Evolutionary conservation across 2,888 invertebrate species (phyloP).

Genomic region (Mythimna lalbum): DNA sequence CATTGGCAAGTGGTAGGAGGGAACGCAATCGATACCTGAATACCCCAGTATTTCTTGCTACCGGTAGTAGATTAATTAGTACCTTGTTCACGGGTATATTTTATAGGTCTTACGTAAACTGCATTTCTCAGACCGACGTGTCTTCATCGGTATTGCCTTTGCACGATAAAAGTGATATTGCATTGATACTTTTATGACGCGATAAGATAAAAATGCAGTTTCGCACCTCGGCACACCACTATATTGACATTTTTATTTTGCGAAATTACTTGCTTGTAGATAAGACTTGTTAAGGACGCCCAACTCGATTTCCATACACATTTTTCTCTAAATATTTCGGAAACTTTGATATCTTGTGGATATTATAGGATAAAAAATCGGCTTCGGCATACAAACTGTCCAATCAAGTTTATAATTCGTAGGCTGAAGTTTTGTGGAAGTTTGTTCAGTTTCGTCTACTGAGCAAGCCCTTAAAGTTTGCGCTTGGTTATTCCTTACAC

Average conservation of each 20-base stretch:
- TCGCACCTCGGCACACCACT: constrained; percentile 44
- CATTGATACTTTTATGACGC: constrained; percentile 41
- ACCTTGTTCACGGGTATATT: constrained; percentile 34
- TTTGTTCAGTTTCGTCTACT: no score
- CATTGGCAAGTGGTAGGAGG: constrained; percentile 42
- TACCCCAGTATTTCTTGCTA: constrained; percentile 43
- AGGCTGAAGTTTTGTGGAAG: no score
- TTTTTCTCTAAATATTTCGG: no score
- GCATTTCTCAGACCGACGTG: constrained; percentile 43
- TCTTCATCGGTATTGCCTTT: constrained; percentile 13
- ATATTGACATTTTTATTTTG: constrained; percentile 19
- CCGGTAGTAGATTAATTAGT: constrained; percentile 51
- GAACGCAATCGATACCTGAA: constrained; percentile 53
- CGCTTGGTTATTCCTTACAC: no score
- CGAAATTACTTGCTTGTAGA: neutral
- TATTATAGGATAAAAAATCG: no score
- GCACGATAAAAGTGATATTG: constrained; percentile 43
- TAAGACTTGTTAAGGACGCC: neutral
- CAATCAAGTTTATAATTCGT: no score
- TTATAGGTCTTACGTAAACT: constrained; percentile 48
- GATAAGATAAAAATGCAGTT: constrained; percentile 42
- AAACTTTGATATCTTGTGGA: no score
- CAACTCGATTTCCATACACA: no score
- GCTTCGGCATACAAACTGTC: no score
- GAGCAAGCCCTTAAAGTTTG: no score